phyloP scores from a whole-genome alignment of 2,888 invertebrate species.

The Cyaniris semiargus region DNA sequence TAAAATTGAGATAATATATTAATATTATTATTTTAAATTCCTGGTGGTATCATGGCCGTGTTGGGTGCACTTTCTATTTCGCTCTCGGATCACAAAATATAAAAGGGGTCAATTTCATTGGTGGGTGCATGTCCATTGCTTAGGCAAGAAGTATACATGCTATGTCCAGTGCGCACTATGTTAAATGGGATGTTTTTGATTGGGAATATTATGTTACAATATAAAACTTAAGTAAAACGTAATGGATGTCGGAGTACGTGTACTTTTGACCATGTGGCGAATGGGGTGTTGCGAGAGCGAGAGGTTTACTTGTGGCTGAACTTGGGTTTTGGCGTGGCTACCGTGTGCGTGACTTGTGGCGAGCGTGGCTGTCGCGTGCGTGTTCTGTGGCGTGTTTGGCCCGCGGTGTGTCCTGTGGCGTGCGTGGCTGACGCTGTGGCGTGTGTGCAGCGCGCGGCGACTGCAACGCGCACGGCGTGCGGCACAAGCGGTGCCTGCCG shows the following conservation, averaged over 20 bases:
- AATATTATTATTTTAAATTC: neutral
- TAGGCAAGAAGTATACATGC: neutral
- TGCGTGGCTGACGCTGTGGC: slow-evolving; percentile 39
- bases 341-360: neutral
- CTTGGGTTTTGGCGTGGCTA: no score
- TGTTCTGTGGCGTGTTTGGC: neutral
- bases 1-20: neutral
- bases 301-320: neutral
- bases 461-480: slow-evolving; percentile 92
- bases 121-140: slow-evolving; percentile 1
- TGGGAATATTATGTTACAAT: neutral
- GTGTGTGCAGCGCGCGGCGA: slow-evolving; percentile 72
- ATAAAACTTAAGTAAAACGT: neutral
- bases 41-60: neutral
- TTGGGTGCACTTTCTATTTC: neutral
- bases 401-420: slow-evolving; percentile 36
- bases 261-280: neutral
- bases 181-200: neutral
- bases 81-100: neutral
- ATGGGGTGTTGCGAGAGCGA: neutral
- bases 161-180: neutral
- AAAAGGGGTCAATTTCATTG: neutral
- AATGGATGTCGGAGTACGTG: neutral
- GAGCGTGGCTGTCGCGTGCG: neutral
- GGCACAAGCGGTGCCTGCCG: slow-evolving; percentile 90